Conservation (phyloP, 2,888 invertebrate species). For the Drepanosiphum platanoidis region DNA sequence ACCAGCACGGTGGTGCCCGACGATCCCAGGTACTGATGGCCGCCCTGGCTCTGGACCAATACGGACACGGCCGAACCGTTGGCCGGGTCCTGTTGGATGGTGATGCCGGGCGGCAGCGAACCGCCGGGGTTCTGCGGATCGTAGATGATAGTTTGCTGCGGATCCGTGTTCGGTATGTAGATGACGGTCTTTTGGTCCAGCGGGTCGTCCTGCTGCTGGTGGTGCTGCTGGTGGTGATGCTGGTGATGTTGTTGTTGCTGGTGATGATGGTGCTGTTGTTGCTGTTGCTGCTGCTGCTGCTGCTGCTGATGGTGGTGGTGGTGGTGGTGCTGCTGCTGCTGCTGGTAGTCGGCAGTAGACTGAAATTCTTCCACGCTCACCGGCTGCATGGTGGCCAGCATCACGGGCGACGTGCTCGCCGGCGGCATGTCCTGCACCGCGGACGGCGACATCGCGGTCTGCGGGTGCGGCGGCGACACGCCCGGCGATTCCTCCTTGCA, state of each 20-base stretch:
- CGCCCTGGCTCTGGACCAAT: constrained; percentile 70
- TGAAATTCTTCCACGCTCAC: constrained; percentile 73
- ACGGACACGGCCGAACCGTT: constrained; percentile 70
- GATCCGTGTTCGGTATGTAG: constrained; percentile 64
- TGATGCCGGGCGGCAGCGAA: constrained; percentile 60
- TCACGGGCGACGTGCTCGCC: constrained; percentile 73
- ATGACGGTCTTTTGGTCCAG: constrained; percentile 64
- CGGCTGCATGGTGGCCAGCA: constrained; percentile 88
- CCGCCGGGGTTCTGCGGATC: constrained; percentile 63
- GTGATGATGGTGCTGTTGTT: constrained; percentile 62
- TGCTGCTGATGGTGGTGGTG: not conserved
- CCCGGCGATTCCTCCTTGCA: constrained; percentile 42
- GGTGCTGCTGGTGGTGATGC: constrained; percentile 2
- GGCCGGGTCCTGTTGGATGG: constrained; percentile 63
- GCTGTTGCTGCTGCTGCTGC: not conserved
- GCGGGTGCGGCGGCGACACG: constrained; percentile 46
- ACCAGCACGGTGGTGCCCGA: constrained; percentile 75
- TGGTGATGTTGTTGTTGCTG: not conserved
- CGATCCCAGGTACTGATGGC: constrained; percentile 65
- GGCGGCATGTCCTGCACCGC: constrained; percentile 57
- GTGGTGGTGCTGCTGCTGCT: constrained; percentile 54
- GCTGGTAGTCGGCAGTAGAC: constrained; percentile 65
- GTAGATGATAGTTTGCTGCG: constrained; percentile 63
- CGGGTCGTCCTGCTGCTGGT: constrained; percentile 49
- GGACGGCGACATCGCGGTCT: constrained; percentile 51